Evolutionary conservation across 2,113 vertebrate species (phyloP), one percentile per base, ranked within the genome.

Genomic region (Forbesichthys agassizii): DNA sequence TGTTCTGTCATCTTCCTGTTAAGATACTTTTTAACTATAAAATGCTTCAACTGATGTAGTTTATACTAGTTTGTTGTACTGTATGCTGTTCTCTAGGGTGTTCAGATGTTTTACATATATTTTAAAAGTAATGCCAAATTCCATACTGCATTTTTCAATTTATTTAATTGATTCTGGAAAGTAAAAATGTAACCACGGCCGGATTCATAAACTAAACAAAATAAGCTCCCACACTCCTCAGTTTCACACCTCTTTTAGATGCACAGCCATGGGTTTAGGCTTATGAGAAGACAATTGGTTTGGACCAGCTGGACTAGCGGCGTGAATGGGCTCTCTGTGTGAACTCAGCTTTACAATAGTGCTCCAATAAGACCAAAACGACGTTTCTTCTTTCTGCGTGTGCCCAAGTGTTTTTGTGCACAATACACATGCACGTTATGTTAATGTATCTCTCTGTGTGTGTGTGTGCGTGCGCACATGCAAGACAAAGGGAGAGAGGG

Each of bases 361-460:
- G 56, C 56, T 79, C 86, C 80, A 84, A 87, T 85, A 71, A 84
- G 82, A 84, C 78, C 75, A 85, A 75, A 83, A 82, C 60, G 74
- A 12, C 84, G 81, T 82, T 85, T 42, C 81, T 74, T 73, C 69
- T 71, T 46, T 58, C n/a, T 65, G 48, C 48, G 33, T 55, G 42
- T 20, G n/a, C 9, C 12, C 9, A 27, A 27, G 27, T 27, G 27
- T 27, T 27, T 27, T 4, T 11, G 69, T 62, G 48, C 12, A 5
- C 33, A 27, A 27, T 27, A 11, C 7, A 33, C 11, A 36, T 57
- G 27, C 36, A 27, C 14, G 47, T 58, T 46, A 13, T 66, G 57
- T 62, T 18, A 11, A 10, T 74, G 46, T 48, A 60, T 68, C 55
- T 74, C 62, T 78, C 66, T 20, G 58, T 36, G 61, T 47, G 61